Evolutionary conservation across 2,888 invertebrate genomes (phyloP).

Genomic region (Kuschelorhynchus macadamiae): DNA sequence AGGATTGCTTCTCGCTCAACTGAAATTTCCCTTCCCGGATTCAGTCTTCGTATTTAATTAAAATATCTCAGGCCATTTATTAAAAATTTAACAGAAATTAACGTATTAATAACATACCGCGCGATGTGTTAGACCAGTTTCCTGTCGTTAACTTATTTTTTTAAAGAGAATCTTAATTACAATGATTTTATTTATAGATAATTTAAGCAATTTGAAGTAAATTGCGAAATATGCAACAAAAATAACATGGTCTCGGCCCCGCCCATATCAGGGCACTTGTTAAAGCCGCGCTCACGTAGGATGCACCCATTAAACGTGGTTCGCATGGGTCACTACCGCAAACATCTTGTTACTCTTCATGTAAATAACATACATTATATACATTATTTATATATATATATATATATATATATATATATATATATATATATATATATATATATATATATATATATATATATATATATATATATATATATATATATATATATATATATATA

Average conservation of each 20-base stretch:
- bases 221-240: slow-evolving; percentile 59
- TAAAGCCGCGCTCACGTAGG: slow-evolving; percentile 4
- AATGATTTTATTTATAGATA: slow-evolving; percentile 59
- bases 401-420: too few relatives aligned
- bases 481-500: too few relatives aligned
- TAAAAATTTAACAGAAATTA: slow-evolving; percentile 43
- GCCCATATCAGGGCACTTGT: slow-evolving; percentile 51
- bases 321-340: too few relatives aligned
- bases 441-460: too few relatives aligned
- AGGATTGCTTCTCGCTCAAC: neutral
- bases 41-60: slow-evolving; percentile 32
- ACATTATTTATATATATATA: too few relatives aligned
- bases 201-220: slow-evolving; percentile 59
- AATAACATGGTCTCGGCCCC: slow-evolving; percentile 54
- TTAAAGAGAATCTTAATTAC: slow-evolving; percentile 53
- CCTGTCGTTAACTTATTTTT: slow-evolving; percentile 49
- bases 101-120: slow-evolving; percentile 45
- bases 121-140: slow-evolving; percentile 54
- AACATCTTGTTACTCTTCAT: too few relatives aligned
- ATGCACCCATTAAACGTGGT: too few relatives aligned
- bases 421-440: too few relatives aligned
- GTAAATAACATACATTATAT: too few relatives aligned
- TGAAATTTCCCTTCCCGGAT: neutral
- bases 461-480: too few relatives aligned
- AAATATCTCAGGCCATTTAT: slow-evolving; percentile 39